A percentile compares a stretch with the other conserved stretches of the same genome.
These are phyloP conservation scores for Pseudopleuronectes americanus DNA, from an alignment of 2,797 vertebrate genomes.

Conservation along the genomic window DNA sequence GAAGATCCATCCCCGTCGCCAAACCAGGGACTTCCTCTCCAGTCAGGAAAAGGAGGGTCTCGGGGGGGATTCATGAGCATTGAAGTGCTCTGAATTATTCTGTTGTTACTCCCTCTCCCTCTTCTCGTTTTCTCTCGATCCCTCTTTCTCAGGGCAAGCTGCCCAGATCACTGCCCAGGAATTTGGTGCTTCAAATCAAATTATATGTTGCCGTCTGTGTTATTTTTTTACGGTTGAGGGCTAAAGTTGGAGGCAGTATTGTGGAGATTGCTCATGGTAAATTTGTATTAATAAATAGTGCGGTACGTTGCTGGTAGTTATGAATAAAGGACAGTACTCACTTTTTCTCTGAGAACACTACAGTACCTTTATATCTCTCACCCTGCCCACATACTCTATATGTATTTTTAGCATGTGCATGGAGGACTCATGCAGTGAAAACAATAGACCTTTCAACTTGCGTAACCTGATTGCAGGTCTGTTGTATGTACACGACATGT, in stretches of 20 bases:
- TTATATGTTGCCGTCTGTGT: slow-evolving; percentile 47
- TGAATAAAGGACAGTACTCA: background rate
- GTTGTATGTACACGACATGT: slow-evolving; percentile 8
- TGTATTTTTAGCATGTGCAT: slow-evolving; percentile 69
- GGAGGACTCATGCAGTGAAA: slow-evolving; percentile 42
- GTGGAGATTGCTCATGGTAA: slow-evolving; percentile 4
- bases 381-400: slow-evolving; percentile 58
- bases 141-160: slow-evolving; percentile 23
- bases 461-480: slow-evolving; percentile 24
- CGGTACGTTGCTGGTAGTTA: background rate
- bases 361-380: slow-evolving; percentile 35
- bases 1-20: slow-evolving; percentile 29
- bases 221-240: slow-evolving; percentile 17
- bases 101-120: slow-evolving; percentile 9
- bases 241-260: slow-evolving; percentile 10
- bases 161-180: slow-evolving; percentile 46
- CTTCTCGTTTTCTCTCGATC: background rate
- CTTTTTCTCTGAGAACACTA: slow-evolving; percentile 1
- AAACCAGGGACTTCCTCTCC: slow-evolving; percentile 37
- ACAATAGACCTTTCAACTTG: slow-evolving; percentile 34
- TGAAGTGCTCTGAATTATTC: slow-evolving; percentile 33
- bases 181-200: slow-evolving; percentile 46
- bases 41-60: slow-evolving; percentile 43
- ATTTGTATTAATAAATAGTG: slow-evolving; percentile 3
- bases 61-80: slow-evolving; percentile 26